These are phyloP conservation scores for Pollenia labialis DNA, from an alignment of 2,888 invertebrate genomes.

Conservation along the genomic window DNA sequence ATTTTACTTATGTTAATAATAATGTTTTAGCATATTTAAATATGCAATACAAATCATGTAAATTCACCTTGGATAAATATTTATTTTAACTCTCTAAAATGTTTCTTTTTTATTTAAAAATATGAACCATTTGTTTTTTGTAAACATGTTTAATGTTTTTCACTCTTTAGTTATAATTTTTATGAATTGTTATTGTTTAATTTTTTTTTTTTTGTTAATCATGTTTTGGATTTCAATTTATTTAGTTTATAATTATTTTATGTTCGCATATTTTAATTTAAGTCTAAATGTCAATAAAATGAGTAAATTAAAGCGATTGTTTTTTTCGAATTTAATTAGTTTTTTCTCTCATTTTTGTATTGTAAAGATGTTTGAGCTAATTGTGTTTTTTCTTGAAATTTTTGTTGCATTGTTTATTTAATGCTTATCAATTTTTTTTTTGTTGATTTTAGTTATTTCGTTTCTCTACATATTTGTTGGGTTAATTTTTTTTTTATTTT, in stretches of 20 bases:
- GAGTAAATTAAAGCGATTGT: background rate
- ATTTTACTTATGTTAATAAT: no score
- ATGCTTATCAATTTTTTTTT: background rate
- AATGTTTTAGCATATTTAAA: no score
- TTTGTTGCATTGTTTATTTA: background rate
- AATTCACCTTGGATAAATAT: background rate
- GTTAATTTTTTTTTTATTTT: conserved; percentile 8
- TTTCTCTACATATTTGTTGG: background rate
- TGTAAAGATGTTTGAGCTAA: background rate
- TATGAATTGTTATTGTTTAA: background rate
- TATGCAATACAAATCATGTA: no score
- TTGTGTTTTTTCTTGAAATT: background rate
- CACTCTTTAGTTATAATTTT: background rate
- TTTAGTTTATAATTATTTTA: background rate
- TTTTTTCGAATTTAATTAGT: background rate
- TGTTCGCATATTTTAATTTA: background rate
- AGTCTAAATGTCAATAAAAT: background rate
- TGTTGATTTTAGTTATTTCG: background rate
- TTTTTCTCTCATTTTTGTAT: background rate
- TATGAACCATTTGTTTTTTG: no score
- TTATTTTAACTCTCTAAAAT: background rate
- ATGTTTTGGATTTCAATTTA: background rate
- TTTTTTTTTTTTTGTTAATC: background rate
- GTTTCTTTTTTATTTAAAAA: background rate
- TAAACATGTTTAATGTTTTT: no score